phyloP scores from a whole-genome alignment of 2,797 vertebrate species.

The Anguilla megastoma region DNA sequence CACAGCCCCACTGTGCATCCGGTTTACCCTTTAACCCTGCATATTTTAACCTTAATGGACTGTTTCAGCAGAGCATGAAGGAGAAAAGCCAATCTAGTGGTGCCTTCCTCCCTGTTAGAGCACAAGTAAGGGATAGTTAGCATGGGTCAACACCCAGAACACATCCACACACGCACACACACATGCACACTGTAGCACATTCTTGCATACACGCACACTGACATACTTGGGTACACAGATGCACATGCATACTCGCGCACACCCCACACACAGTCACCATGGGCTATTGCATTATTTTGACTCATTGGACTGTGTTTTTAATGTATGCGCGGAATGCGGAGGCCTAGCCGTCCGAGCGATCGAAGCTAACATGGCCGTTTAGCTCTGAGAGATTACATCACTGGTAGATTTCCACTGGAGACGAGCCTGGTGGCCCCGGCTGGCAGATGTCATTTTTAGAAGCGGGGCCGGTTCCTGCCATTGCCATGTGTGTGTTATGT shows the following conservation, averaged over 20 bases:
- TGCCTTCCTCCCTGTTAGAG: not conserved
- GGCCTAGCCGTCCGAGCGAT: not conserved
- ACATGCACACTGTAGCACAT: too few species aligned
- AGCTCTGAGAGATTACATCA: conserved; percentile 5
- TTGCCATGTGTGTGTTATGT: conserved; percentile 66
- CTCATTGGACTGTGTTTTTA: not conserved
- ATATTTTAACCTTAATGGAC: conserved; percentile 8
- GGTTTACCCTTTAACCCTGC: not conserved
- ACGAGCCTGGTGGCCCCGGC: conserved; percentile 51
- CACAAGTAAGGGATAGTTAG: not conserved
- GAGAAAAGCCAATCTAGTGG: not conserved
- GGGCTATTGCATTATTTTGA: not conserved
- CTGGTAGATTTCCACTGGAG: conserved; percentile 65
- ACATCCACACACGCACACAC: not conserved
- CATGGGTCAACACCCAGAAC: not conserved
- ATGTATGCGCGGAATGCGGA: not conserved
- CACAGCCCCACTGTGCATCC: not conserved
- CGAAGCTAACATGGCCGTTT: not conserved
- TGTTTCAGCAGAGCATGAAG: conserved; percentile 1
- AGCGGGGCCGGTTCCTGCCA: conserved; percentile 51
- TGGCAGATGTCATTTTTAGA: conserved; percentile 71
- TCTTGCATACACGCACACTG: not conserved
- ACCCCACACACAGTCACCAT: conserved; percentile 41
- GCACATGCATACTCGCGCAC: conserved; percentile 20
- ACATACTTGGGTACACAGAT: not conserved